Evolutionary conservation across 1,140 invertebrate genomes (phyloP).

Genomic region (Microplitis demolitor): DNA sequence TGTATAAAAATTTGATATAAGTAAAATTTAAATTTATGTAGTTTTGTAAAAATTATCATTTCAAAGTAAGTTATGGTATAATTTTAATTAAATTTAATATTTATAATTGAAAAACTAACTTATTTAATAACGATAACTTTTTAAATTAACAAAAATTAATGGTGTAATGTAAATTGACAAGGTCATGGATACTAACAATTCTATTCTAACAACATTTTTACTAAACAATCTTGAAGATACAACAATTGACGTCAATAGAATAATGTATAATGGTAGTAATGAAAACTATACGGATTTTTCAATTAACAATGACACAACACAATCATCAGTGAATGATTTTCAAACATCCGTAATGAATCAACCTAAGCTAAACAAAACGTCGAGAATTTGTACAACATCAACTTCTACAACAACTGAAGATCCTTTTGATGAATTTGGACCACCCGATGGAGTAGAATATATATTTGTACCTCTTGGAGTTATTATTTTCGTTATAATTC

Average conservation of each 20-base stretch:
- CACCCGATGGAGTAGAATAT: constrained; percentile 58
- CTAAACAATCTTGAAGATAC: constrained; percentile 10
- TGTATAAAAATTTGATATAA: no score
- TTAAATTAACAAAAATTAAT: background rate
- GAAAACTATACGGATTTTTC: constrained; percentile 12
- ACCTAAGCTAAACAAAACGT: constrained; percentile 7
- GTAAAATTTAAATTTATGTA: no score
- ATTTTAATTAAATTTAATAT: no score
- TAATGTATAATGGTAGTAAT: constrained; percentile 18
- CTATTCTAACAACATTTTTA: constrained; percentile 15
- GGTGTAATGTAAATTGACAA: background rate
- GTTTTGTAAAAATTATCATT: no score
- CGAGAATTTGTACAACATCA: constrained; percentile 31
- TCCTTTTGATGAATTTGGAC: constrained; percentile 55
- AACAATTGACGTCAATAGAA: constrained; percentile 25
- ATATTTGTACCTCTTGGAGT: constrained; percentile 60
- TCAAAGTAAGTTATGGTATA: no score
- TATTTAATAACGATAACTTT: no score
- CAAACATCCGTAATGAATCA: constrained; percentile 11
- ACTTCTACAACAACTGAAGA: constrained; percentile 51
- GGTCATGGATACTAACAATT: constrained; percentile 19
- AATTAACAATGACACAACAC: constrained; percentile 16
- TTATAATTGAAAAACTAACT: no score
- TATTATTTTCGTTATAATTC: constrained; percentile 57
- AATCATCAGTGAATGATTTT: constrained; percentile 7